Conservation (phyloP, 2,797 vertebrate species). For the Meriones psammophilus region DNA sequence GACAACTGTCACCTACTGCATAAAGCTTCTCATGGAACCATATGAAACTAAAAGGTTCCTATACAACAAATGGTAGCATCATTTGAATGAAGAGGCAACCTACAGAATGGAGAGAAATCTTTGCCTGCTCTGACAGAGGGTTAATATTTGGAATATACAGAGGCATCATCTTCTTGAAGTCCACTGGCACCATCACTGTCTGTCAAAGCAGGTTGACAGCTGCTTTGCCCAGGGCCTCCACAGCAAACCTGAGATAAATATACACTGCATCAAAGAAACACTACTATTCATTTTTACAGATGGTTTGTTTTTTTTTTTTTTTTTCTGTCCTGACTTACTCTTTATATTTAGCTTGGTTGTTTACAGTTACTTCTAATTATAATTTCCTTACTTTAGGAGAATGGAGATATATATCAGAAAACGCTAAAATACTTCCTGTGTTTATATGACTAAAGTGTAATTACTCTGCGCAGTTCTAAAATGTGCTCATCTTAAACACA, state of each 20-base stretch:
- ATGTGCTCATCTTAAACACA: background rate
- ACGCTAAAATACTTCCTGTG: background rate
- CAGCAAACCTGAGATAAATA: background rate
- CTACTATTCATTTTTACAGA: background rate
- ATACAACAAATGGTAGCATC: no score
- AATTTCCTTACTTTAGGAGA: background rate
- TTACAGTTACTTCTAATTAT: slow-evolving; percentile 14
- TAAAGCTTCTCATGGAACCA: background rate
- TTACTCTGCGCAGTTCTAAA: background rate
- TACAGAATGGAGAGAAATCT: background rate
- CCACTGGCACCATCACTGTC: background rate
- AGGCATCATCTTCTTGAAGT: slow-evolving; percentile 29
- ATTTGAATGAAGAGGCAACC: background rate
- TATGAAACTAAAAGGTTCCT: background rate
- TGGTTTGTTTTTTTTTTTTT: background rate
- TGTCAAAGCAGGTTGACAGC: background rate
- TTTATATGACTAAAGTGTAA: slow-evolving; percentile 22
- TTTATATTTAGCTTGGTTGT: slow-evolving; percentile 19
- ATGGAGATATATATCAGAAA: background rate
- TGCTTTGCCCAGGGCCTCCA: background rate
- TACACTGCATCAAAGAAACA: slow-evolving; percentile 15
- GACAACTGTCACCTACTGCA: background rate
- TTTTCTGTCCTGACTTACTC: background rate
- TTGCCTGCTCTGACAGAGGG: background rate
- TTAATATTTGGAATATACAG: background rate